Evolutionary conservation across 2,797 vertebrate species (phyloP).

Genomic region (Ammospiza maritima): DNA sequence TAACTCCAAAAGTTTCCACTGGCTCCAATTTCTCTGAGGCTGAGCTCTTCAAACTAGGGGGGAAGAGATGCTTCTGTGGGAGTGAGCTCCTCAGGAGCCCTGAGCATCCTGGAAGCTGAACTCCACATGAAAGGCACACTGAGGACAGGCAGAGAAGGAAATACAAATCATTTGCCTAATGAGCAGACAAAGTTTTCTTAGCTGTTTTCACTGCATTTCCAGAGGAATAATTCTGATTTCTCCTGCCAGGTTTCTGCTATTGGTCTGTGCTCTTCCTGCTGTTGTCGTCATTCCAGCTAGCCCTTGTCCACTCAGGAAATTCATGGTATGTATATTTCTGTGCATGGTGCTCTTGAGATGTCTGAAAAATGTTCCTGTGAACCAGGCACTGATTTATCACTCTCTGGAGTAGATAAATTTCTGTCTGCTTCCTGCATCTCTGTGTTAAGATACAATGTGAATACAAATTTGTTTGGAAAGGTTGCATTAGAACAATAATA

Average conservation of each 20-base stretch:
- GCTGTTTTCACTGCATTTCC: slow-evolving; percentile 1
- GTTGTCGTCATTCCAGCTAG: slow-evolving; percentile 50
- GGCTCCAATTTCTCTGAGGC: neutral
- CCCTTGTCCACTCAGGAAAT: slow-evolving; percentile 64
- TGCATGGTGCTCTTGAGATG: slow-evolving; percentile 57
- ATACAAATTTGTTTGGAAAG: slow-evolving; percentile 56
- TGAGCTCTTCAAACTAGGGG: neutral
- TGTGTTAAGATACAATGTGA: slow-evolving; percentile 25
- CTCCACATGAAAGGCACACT: neutral
- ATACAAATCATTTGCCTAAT: slow-evolving; percentile 27
- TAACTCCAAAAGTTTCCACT: slow-evolving; percentile 45
- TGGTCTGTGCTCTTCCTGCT: neutral
- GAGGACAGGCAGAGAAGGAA: neutral
- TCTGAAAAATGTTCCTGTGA: slow-evolving; percentile 69
- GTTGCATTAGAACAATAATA: neutral
- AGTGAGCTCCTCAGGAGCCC: neutral
- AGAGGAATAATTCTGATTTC: neutral
- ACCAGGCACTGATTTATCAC: slow-evolving; percentile 55
- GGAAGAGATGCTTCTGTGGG: neutral
- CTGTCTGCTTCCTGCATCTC: slow-evolving; percentile 39
- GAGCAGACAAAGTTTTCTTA: neutral
- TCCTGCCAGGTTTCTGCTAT: slow-evolving; percentile 28
- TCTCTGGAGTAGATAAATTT: slow-evolving; percentile 65
- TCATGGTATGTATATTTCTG: slow-evolving; percentile 56
- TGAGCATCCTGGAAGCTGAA: slow-evolving; percentile 5